Evolutionary conservation across 2,797 vertebrate species (phyloP).

Genomic region (Sebastes diaconus): DNA sequence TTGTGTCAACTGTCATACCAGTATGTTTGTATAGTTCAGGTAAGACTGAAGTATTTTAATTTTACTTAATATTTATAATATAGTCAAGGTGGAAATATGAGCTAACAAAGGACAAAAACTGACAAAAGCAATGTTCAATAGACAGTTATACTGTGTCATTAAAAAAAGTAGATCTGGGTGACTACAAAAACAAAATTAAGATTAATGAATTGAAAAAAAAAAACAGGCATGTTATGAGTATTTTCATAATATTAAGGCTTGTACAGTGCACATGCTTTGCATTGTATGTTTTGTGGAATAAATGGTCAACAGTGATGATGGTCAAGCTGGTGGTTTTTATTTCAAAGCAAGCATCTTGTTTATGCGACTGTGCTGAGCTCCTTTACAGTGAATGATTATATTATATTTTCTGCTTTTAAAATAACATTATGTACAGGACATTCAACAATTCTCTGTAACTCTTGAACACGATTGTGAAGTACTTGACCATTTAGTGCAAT

Average conservation of each 20-base stretch:
- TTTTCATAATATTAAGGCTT: constrained; percentile 84
- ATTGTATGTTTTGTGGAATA: constrained; percentile 88
- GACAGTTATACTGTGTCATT: constrained; percentile 68
- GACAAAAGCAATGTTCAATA: constrained; percentile 57
- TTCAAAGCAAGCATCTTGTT: constrained; percentile 14
- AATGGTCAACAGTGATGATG: constrained; percentile 80
- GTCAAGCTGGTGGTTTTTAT: constrained; percentile 45
- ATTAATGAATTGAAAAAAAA: constrained; percentile 49
- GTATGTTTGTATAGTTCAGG: constrained; percentile 81
- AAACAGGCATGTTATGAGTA: constrained; percentile 81
- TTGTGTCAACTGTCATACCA: constrained; percentile 73
- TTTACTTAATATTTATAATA: constrained; percentile 79
- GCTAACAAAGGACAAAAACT: constrained; percentile 58
- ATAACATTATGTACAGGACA: constrained; percentile 6
- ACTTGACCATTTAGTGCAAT: constrained; percentile 16
- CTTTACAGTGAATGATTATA: too few species aligned
- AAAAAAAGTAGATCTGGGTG: constrained; percentile 64
- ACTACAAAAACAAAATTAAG: constrained; percentile 54
- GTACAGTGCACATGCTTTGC: constrained; percentile 85
- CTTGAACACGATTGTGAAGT: background rate
- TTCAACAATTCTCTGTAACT: background rate
- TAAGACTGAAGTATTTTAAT: constrained; percentile 76
- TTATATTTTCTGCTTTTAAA: background rate
- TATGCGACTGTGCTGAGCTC: background rate
- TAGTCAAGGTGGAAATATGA: constrained; percentile 64